Percentiles rank a stretch among this genome's conserved stretches.
phyloP scores from a whole-genome alignment of 2,113 vertebrate genomes.

The Stegastes partitus region DNA sequence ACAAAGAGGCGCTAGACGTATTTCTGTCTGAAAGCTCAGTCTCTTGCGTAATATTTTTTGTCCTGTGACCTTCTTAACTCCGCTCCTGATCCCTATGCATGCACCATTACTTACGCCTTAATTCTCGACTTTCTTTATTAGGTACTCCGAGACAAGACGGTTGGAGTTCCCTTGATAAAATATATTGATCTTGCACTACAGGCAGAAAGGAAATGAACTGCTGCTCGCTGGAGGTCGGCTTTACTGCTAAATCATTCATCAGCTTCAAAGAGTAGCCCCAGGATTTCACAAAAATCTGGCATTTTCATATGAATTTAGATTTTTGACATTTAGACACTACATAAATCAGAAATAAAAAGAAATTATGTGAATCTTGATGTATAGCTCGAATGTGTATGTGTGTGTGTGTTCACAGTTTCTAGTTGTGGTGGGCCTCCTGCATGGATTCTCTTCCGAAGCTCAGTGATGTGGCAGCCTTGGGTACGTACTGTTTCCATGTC shows the following conservation, averaged over 20 bases:
- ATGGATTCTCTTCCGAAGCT: not conserved
- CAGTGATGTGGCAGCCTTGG: not conserved
- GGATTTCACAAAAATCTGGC: not conserved
- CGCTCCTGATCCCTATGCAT: conserved; percentile 3
- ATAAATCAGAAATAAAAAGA: not conserved
- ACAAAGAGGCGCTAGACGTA: not conserved
- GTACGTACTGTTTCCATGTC: not conserved
- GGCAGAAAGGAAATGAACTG: conserved; percentile 13
- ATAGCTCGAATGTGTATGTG: not conserved
- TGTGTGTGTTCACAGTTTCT: not conserved
- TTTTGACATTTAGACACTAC: not conserved
- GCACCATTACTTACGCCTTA: conserved; percentile 7
- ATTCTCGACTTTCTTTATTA: conserved; percentile 2
- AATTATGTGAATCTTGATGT: not conserved
- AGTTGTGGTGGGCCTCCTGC: not conserved
- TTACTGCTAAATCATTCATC: not conserved
- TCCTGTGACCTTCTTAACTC: conserved; percentile 12
- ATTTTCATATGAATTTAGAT: not conserved
- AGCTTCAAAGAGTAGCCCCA: conserved; percentile 4
- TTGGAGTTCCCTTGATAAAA: not conserved
- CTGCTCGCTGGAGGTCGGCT: conserved; percentile 10
- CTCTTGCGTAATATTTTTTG: not conserved
- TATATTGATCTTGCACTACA: not conserved
- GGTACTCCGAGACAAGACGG: not conserved
- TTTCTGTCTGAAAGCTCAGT: not conserved